Evolutionary conservation across 2,797 vertebrate genomes (phyloP).

Genomic region (Acipenser ruthenus): DNA sequence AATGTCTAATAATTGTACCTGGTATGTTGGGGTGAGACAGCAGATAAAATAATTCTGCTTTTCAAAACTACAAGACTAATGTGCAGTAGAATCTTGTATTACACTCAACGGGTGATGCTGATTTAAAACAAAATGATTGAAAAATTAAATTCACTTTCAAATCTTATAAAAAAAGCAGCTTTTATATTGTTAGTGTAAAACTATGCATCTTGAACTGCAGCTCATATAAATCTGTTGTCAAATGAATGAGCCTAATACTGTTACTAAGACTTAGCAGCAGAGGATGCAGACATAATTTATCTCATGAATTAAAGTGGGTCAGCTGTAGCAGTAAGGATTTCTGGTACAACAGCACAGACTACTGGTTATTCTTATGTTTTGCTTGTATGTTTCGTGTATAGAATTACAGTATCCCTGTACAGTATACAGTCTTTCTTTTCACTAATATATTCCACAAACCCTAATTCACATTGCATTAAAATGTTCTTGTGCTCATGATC

Average conservation of each 20-base stretch:
- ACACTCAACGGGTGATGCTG: background rate
- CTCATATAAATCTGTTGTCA: background rate
- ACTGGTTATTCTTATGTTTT: conserved; percentile 51
- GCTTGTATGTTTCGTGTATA: background rate
- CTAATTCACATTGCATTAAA: too few relatives aligned
- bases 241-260: background rate
- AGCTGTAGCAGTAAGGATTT: conserved; percentile 30
- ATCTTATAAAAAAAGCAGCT: background rate
- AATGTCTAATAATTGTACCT: too few relatives aligned
- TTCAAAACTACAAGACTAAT: background rate
- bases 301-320: conserved; percentile 45
- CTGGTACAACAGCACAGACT: conserved; percentile 79
- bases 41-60: too few relatives aligned
- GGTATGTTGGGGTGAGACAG: too few relatives aligned
- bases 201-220: background rate
- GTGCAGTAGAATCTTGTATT: background rate
- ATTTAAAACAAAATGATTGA: too few relatives aligned
- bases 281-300: conserved; percentile 29
- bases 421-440: background rate
- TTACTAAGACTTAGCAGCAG: too few relatives aligned
- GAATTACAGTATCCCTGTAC: background rate
- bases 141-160: background rate
- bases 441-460: background rate
- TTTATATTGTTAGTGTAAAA: background rate
- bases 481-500: too few relatives aligned